A percentile compares a stretch with the other conserved stretches of the same genome.
Conservation (phyloP, 2,113 vertebrate species). For the Tauraco erythrolophus region DNA sequence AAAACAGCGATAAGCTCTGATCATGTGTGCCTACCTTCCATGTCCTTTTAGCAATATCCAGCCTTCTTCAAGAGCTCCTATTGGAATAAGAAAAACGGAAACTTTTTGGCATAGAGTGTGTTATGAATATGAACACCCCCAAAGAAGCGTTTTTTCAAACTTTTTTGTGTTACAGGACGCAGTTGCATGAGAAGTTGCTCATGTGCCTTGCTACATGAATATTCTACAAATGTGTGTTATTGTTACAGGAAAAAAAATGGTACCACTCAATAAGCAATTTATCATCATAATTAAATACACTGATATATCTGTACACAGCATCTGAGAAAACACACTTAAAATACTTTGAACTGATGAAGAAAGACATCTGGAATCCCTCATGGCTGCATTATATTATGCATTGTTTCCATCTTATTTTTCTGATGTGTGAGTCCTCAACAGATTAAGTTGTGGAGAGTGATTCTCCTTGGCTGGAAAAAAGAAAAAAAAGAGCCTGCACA, state of each 20-base stretch:
- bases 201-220: not conserved
- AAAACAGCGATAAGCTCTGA: not conserved
- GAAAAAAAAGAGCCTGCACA: not conserved
- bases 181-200: not conserved
- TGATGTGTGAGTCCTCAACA: not conserved
- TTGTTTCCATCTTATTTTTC: constrained; percentile 18
- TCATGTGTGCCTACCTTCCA: not conserved
- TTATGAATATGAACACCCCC: not conserved
- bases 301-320: not conserved
- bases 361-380: not conserved
- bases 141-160: not conserved
- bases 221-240: not conserved
- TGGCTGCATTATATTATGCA: not conserved
- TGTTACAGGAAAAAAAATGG: not conserved
- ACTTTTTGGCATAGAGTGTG: not conserved
- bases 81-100: not conserved
- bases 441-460: not conserved
- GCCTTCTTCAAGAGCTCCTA: not conserved
- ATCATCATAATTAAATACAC: not conserved
- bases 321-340: constrained; percentile 20
- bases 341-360: not conserved
- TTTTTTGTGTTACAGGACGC: not conserved
- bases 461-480: not conserved
- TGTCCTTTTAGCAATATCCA: not conserved
- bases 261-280: not conserved